Evolutionary conservation across 2,888 invertebrate genomes (phyloP), one percentile per base, ranked within the genome.

Genomic region (Drosophila borborema): DNA sequence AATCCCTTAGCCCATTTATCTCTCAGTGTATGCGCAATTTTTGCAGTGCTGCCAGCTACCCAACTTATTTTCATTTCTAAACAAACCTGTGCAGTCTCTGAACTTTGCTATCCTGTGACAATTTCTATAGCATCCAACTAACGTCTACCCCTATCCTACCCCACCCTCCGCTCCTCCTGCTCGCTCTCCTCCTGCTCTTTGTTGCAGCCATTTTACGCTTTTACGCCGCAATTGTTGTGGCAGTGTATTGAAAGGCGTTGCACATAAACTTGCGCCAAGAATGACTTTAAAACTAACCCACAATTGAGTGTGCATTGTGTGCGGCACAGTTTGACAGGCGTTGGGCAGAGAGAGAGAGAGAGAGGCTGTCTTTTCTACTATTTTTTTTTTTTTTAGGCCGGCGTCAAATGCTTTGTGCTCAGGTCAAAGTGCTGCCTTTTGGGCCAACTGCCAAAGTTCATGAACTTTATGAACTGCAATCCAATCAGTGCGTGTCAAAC

Each of bases 151-250:
- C 2, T 7, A 43, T 34, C n/a, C 28, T 1, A 8, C 2, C 18
- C 8, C 8, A 3, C 10, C 8, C 0, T 7, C 14, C 2, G 2
- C 12, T 14, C 36, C 9, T 16, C 16, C 40, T 7, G 28, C 10
- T 34, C 10, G 6, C 34, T 10, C 10, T 1, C 8, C n/a, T 8
- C 2, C 10, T 20, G 18, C 41, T 10, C 51, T 72, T 70, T 72
- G 64, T 86, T 83, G 82, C 40, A 78, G 85, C 73, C 77, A 77
- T 89, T 90, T 87, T 82, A 87, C 87, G 87, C 85, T 87, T 90
- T 87, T 87, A 90, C 90, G 88, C 90, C 87, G 68, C 87, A 87
- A 87, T 90, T 87, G 90, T 90, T 87, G 83, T 88, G 89, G 77
- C 62, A 86, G 53, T 63, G 72, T 77, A 81, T 72, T 72, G 89